Conservation (phyloP, 1,140 invertebrate species). For the Drosophila kohkoa region DNA sequence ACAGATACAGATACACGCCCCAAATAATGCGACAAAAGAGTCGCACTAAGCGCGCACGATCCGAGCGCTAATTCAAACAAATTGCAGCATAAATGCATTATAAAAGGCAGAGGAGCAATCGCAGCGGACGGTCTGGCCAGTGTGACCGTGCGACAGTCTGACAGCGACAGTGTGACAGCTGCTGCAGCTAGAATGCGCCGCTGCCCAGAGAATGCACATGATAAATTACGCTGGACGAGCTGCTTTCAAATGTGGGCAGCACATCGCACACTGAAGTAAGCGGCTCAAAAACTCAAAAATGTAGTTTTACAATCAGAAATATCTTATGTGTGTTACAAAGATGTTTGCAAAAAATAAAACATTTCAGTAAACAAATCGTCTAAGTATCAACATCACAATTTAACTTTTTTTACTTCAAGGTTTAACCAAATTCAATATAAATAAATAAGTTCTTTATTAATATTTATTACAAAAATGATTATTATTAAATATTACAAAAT, state of each 20-base stretch:
- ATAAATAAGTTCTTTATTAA: too few species aligned
- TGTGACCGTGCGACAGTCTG: constrained; percentile 42
- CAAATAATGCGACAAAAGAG: constrained; percentile 53
- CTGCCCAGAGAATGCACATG: constrained; percentile 22
- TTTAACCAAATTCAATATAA: too few species aligned
- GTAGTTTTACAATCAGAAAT: too few species aligned
- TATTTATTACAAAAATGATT: too few species aligned
- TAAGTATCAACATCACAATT: too few species aligned
- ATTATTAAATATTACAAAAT: too few species aligned
- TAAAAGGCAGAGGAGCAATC: constrained; percentile 69
- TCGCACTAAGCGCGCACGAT: constrained; percentile 22
- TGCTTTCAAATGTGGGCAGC: constrained; percentile 23
- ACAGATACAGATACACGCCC: constrained; percentile 57
- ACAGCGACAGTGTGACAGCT: constrained; percentile 60
- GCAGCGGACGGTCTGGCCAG: neutral
- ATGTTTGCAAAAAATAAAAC: too few species aligned
- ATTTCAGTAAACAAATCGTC: too few species aligned
- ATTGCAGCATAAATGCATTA: constrained; percentile 79
- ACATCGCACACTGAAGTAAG: constrained; percentile 24
- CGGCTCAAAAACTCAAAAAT: neutral
- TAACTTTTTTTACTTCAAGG: too few species aligned
- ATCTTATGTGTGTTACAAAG: too few species aligned
- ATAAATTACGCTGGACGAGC: constrained; percentile 35
- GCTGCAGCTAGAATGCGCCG: neutral
- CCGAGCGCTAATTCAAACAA: constrained; percentile 72